phyloP scores from a whole-genome alignment of 1,140 invertebrate species.

The Listronotus oregonensis region DNA sequence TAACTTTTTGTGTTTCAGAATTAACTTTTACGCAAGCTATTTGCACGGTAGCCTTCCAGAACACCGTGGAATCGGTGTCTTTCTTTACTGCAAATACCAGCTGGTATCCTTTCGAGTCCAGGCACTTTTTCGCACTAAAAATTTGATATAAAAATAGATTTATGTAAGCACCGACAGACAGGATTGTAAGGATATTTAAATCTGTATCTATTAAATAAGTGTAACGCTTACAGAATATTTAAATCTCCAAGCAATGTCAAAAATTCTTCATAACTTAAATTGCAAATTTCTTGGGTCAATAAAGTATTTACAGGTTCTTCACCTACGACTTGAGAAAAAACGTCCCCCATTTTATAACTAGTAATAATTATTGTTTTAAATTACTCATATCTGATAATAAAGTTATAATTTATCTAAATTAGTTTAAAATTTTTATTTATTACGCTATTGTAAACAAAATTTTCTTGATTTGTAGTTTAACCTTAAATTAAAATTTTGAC shows the following conservation, averaged over 20 bases:
- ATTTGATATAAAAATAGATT: constrained; percentile 17
- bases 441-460: no score
- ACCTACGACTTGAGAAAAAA: constrained; percentile 40
- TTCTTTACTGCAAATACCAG: constrained; percentile 69
- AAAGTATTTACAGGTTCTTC: constrained; percentile 45
- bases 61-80: constrained; percentile 65
- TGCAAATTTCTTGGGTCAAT: constrained; percentile 46
- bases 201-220: no score
- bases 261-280: constrained; percentile 49
- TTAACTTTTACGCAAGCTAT: constrained; percentile 70
- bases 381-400: no score
- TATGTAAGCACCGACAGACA: no score
- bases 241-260: constrained; percentile 46
- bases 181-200: no score
- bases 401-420: no score
- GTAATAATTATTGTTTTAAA: background rate
- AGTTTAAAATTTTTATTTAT: no score
- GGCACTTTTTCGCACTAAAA: constrained; percentile 63
- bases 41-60: constrained; percentile 72
- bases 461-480: no score
- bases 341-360: constrained; percentile 47
- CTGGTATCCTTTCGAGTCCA: constrained; percentile 65
- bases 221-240: constrained; percentile 46
- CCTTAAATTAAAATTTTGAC: no score
- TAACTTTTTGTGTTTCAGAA: constrained; percentile 58